Evolutionary conservation across 1,140 invertebrate genomes (phyloP), one percentile per base, ranked within the genome.

Genomic region (Drosophila arizonae): DNA sequence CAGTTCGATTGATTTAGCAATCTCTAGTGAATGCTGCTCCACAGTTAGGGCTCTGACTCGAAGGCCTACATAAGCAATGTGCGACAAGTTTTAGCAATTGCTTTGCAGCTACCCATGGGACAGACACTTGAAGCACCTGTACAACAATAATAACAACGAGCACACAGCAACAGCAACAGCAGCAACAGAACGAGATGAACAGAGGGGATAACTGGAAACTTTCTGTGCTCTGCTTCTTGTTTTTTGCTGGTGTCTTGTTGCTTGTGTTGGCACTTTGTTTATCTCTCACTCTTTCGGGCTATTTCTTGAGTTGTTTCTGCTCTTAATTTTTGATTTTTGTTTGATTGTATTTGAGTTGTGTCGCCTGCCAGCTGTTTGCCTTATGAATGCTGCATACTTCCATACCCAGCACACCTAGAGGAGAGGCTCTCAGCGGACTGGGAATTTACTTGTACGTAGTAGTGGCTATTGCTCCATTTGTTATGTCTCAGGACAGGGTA

Each of bases 251-350:
- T 72, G 54, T 45, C 36, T 72, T 30, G 43, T 50, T 72, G 57
- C 33, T 58, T 15, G 36, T 76, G 24, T 73, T 46, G 56, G 43
- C 41, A 61, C 55, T 62, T 56, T 61, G 41, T 55, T 67, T 67
- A 58, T 33, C 65, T 60, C 39, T 52, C 30, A 64, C 51, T 75
- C 45, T 57, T 69, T 69, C 50, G 36, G 28, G 36, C 15, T 41
- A 15, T 15, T 64, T 15, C 17, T 69, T 61, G 56, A 74, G 72
- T 77, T 75, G 60, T 63, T 64, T 75, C 39, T 75, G 76, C 66
- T 77, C 72, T 78, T 76, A 73, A 78, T 78, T 78, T 78, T 78
- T 72, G 72, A 78, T 72, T 75, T 78, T 72, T 71, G 76, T 78
- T 77, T 71, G 76, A 75, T 75, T 77, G 76, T 75, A 67, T 77